phyloP scores from a whole-genome alignment of 2,888 invertebrate species.

The Nipponacmea schrenckii region DNA sequence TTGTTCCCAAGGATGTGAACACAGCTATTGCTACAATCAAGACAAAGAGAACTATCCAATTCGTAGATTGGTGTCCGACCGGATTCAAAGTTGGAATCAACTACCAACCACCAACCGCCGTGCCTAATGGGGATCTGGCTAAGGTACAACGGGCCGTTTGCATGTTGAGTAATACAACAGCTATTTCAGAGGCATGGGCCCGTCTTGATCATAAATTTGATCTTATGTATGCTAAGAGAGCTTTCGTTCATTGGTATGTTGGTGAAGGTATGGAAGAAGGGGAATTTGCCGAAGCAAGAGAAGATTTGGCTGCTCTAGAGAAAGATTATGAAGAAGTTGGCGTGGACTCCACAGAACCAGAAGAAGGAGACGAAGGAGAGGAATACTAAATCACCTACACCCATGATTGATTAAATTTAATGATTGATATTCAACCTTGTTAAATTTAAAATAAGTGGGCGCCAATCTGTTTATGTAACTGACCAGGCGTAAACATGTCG shows the following conservation, averaged over 20 bases:
- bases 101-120: neutral
- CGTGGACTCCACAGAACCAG: neutral
- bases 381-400: neutral
- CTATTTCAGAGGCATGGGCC: neutral
- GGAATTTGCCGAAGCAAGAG: conserved; percentile 1
- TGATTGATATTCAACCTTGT: no score
- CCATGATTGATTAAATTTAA: no score
- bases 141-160: neutral
- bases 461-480: no score
- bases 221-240: neutral
- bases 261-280: conserved; percentile 8
- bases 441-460: no score
- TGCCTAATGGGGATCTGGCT: neutral
- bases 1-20: neutral
- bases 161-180: neutral
- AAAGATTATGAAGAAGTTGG: conserved; percentile 3
- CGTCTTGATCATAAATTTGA: conserved; percentile 6
- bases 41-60: neutral
- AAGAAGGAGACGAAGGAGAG: neutral
- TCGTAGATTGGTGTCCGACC: neutral
- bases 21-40: neutral
- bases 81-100: conserved; percentile 3
- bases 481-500: no score
- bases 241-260: conserved; percentile 1
- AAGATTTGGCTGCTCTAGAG: neutral